These are phyloP conservation scores for Sebastes iracundus DNA, from an alignment of 2,797 vertebrate species.

Conservation along the genomic window DNA sequence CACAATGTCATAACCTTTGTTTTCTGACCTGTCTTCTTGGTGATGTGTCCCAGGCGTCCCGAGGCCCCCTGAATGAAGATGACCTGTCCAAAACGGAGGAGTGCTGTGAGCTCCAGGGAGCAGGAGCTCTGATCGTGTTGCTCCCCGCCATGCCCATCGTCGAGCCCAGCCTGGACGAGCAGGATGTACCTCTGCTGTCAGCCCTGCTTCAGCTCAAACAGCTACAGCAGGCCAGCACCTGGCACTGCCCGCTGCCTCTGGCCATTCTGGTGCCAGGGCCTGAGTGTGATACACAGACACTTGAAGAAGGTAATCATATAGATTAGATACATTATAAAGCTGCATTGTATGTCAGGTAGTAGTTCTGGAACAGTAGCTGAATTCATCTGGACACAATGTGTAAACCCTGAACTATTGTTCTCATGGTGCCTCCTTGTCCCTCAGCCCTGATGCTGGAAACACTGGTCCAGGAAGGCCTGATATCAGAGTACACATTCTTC, in stretches of 20 bases:
- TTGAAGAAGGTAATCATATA: conserved; percentile 86
- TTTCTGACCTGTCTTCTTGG: neutral
- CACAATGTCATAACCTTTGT: neutral
- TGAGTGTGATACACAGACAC: conserved; percentile 67
- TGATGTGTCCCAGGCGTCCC: conserved; percentile 77
- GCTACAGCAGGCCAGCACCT: conserved; percentile 89
- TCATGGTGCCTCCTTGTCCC: neutral
- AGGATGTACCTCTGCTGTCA: conserved; percentile 89
- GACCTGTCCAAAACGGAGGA: conserved; percentile 82
- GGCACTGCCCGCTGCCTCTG: conserved; percentile 87
- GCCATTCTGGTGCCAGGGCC: conserved; percentile 85
- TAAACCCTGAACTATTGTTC: neutral
- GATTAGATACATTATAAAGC: too few relatives aligned
- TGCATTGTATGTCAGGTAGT: neutral
- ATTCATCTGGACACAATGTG: neutral
- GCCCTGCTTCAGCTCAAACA: conserved; percentile 92
- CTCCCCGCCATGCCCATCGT: conserved; percentile 78
- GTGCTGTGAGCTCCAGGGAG: conserved; percentile 88
- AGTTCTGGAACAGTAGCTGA: neutral
- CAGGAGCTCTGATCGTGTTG: conserved; percentile 87
- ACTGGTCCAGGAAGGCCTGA: conserved; percentile 88
- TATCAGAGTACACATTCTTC: conserved; percentile 87
- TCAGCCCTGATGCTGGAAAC: conserved; percentile 89
- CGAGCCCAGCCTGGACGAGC: conserved; percentile 70
- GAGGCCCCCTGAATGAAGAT: conserved; percentile 81